Evolutionary conservation across 2,113 vertebrate species (phyloP).

Genomic region (Myodes glareolus): DNA sequence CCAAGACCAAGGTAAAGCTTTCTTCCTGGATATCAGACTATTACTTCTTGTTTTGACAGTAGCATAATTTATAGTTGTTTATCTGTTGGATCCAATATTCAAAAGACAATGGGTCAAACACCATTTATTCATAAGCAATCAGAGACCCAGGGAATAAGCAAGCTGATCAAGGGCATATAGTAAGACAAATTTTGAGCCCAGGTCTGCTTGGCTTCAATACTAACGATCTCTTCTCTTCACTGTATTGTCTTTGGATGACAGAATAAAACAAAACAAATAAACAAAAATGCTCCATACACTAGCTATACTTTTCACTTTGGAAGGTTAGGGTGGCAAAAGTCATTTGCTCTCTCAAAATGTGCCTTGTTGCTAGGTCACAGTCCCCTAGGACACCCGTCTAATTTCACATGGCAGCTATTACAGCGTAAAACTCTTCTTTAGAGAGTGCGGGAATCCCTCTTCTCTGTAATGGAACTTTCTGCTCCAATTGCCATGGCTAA

Average conservation of each 20-base stretch:
- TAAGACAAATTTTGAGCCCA: neutral
- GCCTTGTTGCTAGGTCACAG: neutral
- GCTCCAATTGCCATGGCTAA: slow-evolving; percentile 63
- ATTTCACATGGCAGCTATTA: slow-evolving; percentile 40
- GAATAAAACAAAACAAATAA: slow-evolving; percentile 16
- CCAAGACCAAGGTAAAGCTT: neutral
- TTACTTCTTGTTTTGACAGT: neutral
- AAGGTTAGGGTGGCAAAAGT: neutral
- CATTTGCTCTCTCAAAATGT: slow-evolving; percentile 14
- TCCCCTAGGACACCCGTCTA: neutral
- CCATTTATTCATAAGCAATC: neutral
- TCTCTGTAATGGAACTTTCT: slow-evolving; percentile 68
- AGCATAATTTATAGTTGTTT: slow-evolving; percentile 22
- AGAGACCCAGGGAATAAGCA: neutral
- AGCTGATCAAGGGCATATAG: neutral
- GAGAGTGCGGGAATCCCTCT: slow-evolving; percentile 42
- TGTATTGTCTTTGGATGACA: neutral
- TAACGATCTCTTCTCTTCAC: neutral
- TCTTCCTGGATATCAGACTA: neutral
- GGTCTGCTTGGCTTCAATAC: neutral
- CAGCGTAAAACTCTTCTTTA: slow-evolving; percentile 28
- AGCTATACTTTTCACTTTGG: neutral
- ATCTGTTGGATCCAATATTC: neutral
- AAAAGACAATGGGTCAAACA: neutral
- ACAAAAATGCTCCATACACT: neutral